A percentile compares a stretch with the other conserved stretches of the same genome.
phyloP scores from a whole-genome alignment of 1,140 invertebrate genomes.

The Phenacoccus solenopsis region DNA sequence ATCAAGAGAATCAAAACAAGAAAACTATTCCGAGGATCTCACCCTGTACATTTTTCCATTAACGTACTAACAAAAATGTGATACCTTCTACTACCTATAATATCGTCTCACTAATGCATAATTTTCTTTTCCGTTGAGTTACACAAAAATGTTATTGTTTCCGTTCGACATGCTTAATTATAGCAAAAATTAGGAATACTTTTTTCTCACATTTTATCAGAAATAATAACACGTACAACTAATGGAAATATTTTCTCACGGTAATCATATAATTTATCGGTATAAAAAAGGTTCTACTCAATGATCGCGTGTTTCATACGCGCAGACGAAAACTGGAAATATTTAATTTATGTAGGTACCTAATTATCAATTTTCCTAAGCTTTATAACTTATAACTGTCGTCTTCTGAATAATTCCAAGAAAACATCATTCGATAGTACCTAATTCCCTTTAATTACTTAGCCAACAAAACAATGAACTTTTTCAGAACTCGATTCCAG shows the following conservation, averaged over 20 bases:
- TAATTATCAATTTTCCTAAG: not conserved
- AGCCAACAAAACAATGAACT: not conserved
- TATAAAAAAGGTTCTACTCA: not conserved
- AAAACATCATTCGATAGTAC: not conserved
- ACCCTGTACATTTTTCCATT: too few species aligned
- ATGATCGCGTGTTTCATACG: not conserved
- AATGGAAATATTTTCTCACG: not conserved
- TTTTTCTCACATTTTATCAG: not conserved
- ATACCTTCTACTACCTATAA: too few species aligned
- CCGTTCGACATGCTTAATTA: too few species aligned
- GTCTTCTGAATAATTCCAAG: not conserved
- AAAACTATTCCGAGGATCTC: too few species aligned
- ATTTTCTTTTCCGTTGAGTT: too few species aligned
- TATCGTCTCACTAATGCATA: too few species aligned
- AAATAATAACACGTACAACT: not conserved
- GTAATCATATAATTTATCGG: not conserved
- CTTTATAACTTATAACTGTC: not conserved
- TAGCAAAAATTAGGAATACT: too few species aligned
- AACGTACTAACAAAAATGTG: too few species aligned
- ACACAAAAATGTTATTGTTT: not conserved
- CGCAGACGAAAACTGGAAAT: not conserved
- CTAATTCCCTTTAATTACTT: not conserved
- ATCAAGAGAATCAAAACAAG: too few species aligned
- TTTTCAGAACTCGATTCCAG: not conserved
- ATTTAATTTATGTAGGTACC: not conserved